phyloP scores from a whole-genome alignment of 1,140 invertebrate species.

The Dendrolimus kikuchii region DNA sequence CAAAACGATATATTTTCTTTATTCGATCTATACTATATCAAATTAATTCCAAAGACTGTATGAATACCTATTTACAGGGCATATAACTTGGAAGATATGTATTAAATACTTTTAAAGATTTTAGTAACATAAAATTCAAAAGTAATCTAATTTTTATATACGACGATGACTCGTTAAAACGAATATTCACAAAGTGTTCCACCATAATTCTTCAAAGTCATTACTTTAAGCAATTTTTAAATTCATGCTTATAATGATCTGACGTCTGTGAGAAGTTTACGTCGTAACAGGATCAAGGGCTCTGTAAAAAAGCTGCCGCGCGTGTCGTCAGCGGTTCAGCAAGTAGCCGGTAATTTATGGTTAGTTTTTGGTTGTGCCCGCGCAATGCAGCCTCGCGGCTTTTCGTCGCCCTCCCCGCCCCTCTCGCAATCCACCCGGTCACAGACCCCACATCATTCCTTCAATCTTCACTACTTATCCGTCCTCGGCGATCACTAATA shows the following conservation, averaged over 20 bases:
- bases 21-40: neutral
- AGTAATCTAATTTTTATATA: no score
- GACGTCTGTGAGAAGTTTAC: constrained; percentile 62
- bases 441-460: constrained; percentile 60
- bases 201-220: constrained; percentile 44
- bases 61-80: no score
- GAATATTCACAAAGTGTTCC: constrained; percentile 18
- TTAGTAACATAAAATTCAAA: no score
- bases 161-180: constrained; percentile 15
- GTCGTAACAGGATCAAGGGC: constrained; percentile 57
- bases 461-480: constrained; percentile 69
- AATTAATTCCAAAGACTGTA: no score
- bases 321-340: constrained; percentile 58
- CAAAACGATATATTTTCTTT: constrained; percentile 22
- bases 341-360: constrained; percentile 71
- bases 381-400: constrained; percentile 63
- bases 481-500: constrained; percentile 53
- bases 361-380: constrained; percentile 68
- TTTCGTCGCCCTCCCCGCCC: constrained; percentile 28
- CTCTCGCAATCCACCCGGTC: constrained; percentile 35
- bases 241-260: constrained; percentile 43
- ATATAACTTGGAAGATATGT: no score
- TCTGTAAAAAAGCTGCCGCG: constrained; percentile 48
- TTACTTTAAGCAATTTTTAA: constrained; percentile 52
- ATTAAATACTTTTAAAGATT: no score